Conservation (phyloP, 92 coral and sea anemone genomes). For the Epizoanthus scotinus region DNA sequence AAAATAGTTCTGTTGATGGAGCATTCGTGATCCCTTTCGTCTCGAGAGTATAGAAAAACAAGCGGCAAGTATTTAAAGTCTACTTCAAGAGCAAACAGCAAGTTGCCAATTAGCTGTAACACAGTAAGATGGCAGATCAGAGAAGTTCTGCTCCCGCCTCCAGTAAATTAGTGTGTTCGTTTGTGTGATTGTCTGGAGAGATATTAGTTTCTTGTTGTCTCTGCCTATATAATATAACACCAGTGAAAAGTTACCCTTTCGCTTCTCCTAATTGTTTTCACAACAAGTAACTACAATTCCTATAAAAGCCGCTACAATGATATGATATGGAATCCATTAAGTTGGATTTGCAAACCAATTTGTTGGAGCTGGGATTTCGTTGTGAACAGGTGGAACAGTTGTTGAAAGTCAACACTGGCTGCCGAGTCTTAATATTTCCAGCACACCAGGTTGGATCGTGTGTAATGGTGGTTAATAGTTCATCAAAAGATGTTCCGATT, state of each 20-base stretch:
- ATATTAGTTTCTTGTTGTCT: slow-evolving; percentile 48
- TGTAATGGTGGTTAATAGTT: slow-evolving; percentile 35
- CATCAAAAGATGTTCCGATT: slow-evolving; percentile 36
- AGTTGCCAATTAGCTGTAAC: slow-evolving; percentile 35
- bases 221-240: slow-evolving; percentile 44
- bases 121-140: slow-evolving; percentile 54
- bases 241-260: slow-evolving; percentile 46
- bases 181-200: slow-evolving; percentile 42
- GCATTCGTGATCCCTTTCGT: background rate
- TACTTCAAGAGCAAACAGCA: slow-evolving; percentile 25
- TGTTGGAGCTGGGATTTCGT: slow-evolving; percentile 6
- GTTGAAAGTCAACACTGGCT: slow-evolving; percentile 4
- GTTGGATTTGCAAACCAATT: too few species aligned
- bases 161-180: slow-evolving; percentile 53
- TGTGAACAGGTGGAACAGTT: slow-evolving; percentile 23
- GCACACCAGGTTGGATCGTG: slow-evolving; percentile 14
- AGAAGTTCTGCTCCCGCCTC: slow-evolving; percentile 34
- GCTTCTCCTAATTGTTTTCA: slow-evolving; percentile 37
- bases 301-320: background rate
- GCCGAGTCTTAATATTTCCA: slow-evolving; percentile 31
- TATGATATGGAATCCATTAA: too few species aligned
- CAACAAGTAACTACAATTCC: slow-evolving; percentile 21
- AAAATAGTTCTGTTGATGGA: background rate
- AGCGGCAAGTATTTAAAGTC: background rate
- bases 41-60: background rate